Conservation (phyloP, 2,888 invertebrate genomes). For the Caenorhabditis afra region DNA sequence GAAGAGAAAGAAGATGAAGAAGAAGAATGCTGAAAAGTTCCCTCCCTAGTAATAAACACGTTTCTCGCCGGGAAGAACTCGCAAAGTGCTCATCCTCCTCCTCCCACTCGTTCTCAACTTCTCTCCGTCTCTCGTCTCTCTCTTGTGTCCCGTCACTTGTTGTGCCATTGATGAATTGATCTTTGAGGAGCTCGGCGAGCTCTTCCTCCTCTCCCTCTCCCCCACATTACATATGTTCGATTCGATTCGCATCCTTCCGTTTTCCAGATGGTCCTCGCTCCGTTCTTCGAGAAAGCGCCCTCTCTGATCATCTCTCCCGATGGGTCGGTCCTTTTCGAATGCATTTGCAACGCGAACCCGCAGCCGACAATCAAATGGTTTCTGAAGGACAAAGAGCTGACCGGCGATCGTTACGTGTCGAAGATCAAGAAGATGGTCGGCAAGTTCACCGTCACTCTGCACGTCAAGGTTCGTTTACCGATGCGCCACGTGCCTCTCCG, state of each 20-base stretch:
- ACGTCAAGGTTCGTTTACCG: constrained; percentile 73
- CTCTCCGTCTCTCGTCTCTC: constrained; percentile 17
- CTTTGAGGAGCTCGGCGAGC: constrained; percentile 22
- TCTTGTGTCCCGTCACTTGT: constrained; percentile 38
- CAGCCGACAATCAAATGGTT: constrained; percentile 78
- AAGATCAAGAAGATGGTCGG: constrained; percentile 80
- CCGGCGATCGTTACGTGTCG: constrained; percentile 75
- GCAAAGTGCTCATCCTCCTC: constrained; percentile 16
- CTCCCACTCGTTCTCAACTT: constrained; percentile 29
- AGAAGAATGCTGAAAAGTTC: neutral
- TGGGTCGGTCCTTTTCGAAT: constrained; percentile 79
- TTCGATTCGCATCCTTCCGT: constrained; percentile 1
- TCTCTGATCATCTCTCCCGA: constrained; percentile 77
- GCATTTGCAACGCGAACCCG: constrained; percentile 79
- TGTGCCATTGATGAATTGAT: constrained; percentile 34
- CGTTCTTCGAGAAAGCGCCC: constrained; percentile 79
- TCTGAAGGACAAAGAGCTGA: constrained; percentile 78
- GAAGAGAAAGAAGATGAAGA: neutral
- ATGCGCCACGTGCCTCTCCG: no score
- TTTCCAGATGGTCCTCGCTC: constrained; percentile 66
- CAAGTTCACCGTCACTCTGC: constrained; percentile 78
- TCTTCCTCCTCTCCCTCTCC: neutral
- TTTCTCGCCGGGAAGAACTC: neutral
- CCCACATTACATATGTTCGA: constrained; percentile 39
- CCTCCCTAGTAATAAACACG: neutral